Base-by-base conservation (phyloP, 2,888 invertebrate species). In the Carpatolechia fugitivella region DNA sequence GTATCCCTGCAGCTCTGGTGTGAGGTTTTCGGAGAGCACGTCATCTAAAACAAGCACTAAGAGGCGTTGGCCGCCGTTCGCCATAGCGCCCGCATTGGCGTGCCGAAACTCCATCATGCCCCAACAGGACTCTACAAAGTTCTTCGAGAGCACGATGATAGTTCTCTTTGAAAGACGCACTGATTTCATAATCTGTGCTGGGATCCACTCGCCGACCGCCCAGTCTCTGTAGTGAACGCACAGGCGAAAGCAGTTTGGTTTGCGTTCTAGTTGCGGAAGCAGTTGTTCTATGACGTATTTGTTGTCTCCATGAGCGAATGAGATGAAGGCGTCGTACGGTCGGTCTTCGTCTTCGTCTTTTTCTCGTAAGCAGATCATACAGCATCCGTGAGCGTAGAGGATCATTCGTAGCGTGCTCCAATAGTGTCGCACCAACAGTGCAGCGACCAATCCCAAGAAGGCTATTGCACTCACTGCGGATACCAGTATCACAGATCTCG, bases 201-300 rank as follows among this genome's bases (percentile, higher is more conserved):
- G 54, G 7, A 54, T 48, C 54, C 36, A 38, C 14, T 54, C 54
- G 10, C 54, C 54, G 1, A 38, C 18, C 5, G 13, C 3, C 54
- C 54, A 54, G 24, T 55, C 55, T 1, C 55, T 51, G n/a, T 51
- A 51, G 38, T 55, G 55, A 1, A 55, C 10, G 29, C 51, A 52
- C 14, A 52, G 10, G 10, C 30, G 18, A 20, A 36, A 55, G 10
- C 11, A 10, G 14, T 52, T 35, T 4, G 29, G 30, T 7, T 36
- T 16, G n/a, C 13, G 36, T 41, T 55, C 55, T n/a, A 55, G 24
- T 16, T 30, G 6, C 3, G 44, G 44, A 1, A 55, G 33, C 1
- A 55, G 18, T 6, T 47, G 13, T 3, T 51, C 38, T 13, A 30
- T 31, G 16, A 55, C 51, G 36, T 40, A 50, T 4, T 20, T n/a